A percentile compares a stretch with the other conserved stretches of the same genome.
phyloP scores from a whole-genome alignment of 2,113 vertebrate species.

The Corythornis vintsioides region DNA sequence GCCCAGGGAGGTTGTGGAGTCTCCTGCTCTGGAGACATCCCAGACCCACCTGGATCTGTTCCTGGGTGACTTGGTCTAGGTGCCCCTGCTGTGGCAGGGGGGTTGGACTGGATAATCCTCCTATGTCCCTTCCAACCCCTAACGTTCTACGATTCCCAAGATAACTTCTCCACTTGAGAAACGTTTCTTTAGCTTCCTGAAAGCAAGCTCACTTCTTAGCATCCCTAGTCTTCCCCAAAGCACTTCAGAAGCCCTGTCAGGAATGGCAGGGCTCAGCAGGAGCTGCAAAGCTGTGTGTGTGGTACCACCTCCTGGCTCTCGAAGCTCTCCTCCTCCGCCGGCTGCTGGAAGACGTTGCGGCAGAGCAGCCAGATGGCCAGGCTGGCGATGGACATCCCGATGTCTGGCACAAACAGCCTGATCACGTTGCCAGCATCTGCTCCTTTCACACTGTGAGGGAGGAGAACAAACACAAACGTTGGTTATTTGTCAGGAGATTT shows the following conservation, averaged over 20 bases:
- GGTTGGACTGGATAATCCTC: too few relatives aligned
- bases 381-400: constrained; percentile 92
- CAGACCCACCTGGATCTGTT: too few relatives aligned
- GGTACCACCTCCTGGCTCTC: constrained; percentile 71
- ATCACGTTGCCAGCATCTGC: constrained; percentile 95
- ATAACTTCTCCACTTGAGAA: neutral
- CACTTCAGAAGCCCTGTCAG: neutral
- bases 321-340: constrained; percentile 71
- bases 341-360: constrained; percentile 88
- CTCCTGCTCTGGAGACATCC: too few relatives aligned
- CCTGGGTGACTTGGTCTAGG: too few relatives aligned
- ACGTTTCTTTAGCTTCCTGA: neutral
- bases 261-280: neutral
- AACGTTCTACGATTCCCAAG: too few relatives aligned
- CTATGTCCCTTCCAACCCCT: too few relatives aligned
- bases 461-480: neutral
- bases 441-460: constrained; percentile 84
- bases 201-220: neutral
- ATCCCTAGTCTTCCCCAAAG: neutral
- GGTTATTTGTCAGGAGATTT: constrained; percentile 32
- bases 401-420: constrained; percentile 93
- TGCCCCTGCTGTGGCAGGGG: too few relatives aligned
- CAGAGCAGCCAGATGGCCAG: constrained; percentile 92
- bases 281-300: neutral
- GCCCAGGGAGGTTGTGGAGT: too few relatives aligned